Base-by-base conservation (phyloP, 1,140 invertebrate genomes). In the Ceratosolen fusciceps region DNA sequence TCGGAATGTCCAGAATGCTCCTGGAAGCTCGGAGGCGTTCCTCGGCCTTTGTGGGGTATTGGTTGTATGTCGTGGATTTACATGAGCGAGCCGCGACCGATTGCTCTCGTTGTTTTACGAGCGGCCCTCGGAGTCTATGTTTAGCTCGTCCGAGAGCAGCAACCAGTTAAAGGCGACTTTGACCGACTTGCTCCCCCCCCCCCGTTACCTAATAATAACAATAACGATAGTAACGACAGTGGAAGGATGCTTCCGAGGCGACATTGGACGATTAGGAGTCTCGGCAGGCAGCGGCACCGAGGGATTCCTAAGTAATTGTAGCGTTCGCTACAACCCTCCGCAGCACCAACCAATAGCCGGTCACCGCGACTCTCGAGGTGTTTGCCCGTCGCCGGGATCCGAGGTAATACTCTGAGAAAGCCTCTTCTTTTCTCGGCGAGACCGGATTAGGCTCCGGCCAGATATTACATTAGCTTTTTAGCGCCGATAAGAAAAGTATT, bases 291-390 rank as follows among this genome's bases (percentile, higher is more conserved):
- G 34, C 43, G 24, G 26, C 21, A 54, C 29, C 2, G 14, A 49
- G 54, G 60, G 77, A 79, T 79, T 79, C 77, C 77, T 67, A 19
- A 34, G 71, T 79, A 79, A 79, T 79, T 79, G 70, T 68, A 79
- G 37, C 52, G 21, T 34, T 9, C n/a, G n/a, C n/a, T n/a, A n/a
- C n/a, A n/a, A n/a, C n/a, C n/a, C n/a, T n/a, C n/a, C n/a, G n/a
- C n/a, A n/a, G n/a, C n/a, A n/a, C n/a, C n/a, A n/a, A n/a, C n/a
- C n/a, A n/a, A n/a, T n/a, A n/a, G n/a, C n/a, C n/a, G n/a, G n/a
- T n/a, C 49, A 26, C 68, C 26, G 14, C 5, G n/a, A 26, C 19
- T 29, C 39, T 58, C 7, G 43, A 47, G 43, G 8, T 47, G 43
- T 47, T 7, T 47, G 7, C 43, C 43, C 43, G 16, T 47, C 16